These are phyloP conservation scores for Enteromius unitaeniatus DNA, from an alignment of 2,797 vertebrate species.

Conservation along the genomic window DNA sequence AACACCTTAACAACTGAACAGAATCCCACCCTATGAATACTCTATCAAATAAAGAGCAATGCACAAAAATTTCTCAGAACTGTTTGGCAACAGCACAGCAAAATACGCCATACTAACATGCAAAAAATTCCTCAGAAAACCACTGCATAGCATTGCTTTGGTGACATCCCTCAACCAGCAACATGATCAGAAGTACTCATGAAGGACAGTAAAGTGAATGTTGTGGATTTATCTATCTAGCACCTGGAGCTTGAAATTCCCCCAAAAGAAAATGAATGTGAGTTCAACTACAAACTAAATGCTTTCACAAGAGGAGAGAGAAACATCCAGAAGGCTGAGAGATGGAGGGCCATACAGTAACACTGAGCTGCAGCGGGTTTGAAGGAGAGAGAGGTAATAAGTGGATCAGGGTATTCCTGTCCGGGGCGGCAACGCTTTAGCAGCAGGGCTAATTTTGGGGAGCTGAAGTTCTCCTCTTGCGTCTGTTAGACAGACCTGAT, in stretches of 20 bases:
- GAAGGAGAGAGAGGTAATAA: conserved; percentile 30
- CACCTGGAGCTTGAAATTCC: too few relatives aligned
- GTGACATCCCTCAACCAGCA: not conserved
- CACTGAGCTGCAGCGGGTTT: not conserved
- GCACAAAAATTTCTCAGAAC: not conserved
- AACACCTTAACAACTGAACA: not conserved
- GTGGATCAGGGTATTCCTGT: conserved; percentile 67
- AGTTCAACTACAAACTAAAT: not conserved
- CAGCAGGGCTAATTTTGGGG: conserved; percentile 67
- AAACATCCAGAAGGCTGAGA: conserved; percentile 23
- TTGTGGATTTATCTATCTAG: not conserved
- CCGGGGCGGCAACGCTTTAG: conserved; percentile 44
- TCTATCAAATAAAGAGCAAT: not conserved
- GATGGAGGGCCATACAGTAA: not conserved
- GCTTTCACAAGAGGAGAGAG: not conserved
- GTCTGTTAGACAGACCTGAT: conserved; percentile 68
- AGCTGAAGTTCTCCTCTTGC: conserved; percentile 65
- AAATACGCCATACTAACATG: not conserved
- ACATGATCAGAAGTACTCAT: not conserved
- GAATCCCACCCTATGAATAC: not conserved
- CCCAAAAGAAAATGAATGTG: not conserved
- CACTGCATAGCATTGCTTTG: not conserved
- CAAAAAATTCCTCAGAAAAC: not conserved
- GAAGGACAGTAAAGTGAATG: not conserved
- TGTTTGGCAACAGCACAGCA: not conserved